Evolutionary conservation across 2,888 invertebrate genomes (phyloP).

Genomic region (Onchidella celtica): DNA sequence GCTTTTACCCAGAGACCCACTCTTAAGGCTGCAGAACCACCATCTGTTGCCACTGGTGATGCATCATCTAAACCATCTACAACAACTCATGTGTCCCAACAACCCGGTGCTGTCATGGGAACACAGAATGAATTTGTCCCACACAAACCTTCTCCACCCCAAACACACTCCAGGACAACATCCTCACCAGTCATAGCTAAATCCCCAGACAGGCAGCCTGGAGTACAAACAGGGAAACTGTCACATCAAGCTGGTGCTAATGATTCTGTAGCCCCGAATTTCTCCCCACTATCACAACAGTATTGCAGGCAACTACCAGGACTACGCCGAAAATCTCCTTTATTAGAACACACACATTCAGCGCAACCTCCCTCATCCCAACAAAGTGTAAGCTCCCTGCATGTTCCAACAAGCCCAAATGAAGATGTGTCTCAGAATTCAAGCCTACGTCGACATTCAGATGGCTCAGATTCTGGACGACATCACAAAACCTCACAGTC

Average conservation of each 20-base stretch:
- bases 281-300: background rate
- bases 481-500: slow-evolving; percentile 38
- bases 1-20: slow-evolving; percentile 67
- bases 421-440: background rate
- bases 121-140: background rate
- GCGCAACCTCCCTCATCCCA: background rate
- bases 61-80: background rate
- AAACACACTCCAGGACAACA: background rate
- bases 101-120: background rate
- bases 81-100: background rate
- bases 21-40: slow-evolving; percentile 7
- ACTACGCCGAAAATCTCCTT: slow-evolving; percentile 1
- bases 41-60: background rate
- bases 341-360: slow-evolving; percentile 4
- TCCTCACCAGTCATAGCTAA: background rate
- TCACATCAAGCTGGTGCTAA: background rate
- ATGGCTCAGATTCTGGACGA: slow-evolving; percentile 24
- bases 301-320: slow-evolving; percentile 3
- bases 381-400: background rate
- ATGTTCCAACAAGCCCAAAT: background rate
- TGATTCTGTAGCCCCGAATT: background rate
- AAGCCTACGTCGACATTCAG: slow-evolving; percentile 10
- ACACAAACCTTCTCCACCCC: background rate
- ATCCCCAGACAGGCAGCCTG: background rate
- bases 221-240: background rate